Conservation (phyloP, 2,888 invertebrate species). For the Hirudinaria manillensis region DNA sequence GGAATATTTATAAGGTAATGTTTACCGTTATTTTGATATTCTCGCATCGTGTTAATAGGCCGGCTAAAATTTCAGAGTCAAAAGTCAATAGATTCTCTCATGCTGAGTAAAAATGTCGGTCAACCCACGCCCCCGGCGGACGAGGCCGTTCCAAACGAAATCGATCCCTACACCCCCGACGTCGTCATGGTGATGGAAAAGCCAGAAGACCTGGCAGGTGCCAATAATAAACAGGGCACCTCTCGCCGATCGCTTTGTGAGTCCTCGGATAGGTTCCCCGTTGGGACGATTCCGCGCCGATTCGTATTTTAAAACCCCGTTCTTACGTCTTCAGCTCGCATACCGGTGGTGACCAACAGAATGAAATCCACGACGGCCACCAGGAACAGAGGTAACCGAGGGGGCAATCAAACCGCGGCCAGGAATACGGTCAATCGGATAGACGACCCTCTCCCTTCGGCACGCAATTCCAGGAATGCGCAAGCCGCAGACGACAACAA, state of each 20-base stretch:
- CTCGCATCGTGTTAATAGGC: neutral
- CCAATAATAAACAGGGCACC: neutral
- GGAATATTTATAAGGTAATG: slow-evolving; percentile 90
- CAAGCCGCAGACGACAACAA: slow-evolving; percentile 9
- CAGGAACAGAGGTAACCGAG: slow-evolving; percentile 1
- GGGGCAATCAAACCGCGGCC: neutral
- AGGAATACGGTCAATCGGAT: neutral
- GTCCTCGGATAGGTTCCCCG: neutral
- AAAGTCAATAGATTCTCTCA: slow-evolving; percentile 8
- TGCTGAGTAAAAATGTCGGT: slow-evolving; percentile 15
- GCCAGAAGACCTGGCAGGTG: neutral
- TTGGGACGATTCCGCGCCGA: neutral
- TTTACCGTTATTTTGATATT: slow-evolving; percentile 27
- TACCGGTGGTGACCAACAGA: slow-evolving; percentile 3
- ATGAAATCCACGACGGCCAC: slow-evolving; percentile 14
- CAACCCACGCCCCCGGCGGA: slow-evolving; percentile 16
- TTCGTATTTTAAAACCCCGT: neutral
- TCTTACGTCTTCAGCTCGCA: neutral
- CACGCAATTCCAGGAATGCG: neutral
- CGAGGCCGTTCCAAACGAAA: slow-evolving; percentile 6
- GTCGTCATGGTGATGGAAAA: slow-evolving; percentile 2
- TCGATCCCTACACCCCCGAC: neutral
- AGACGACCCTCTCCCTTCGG: neutral
- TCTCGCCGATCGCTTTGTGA: slow-evolving; percentile 1
- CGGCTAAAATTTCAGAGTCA: neutral